Evolutionary conservation across 2,888 invertebrate genomes (phyloP).

Genomic region (Schrankia costaestrigalis): DNA sequence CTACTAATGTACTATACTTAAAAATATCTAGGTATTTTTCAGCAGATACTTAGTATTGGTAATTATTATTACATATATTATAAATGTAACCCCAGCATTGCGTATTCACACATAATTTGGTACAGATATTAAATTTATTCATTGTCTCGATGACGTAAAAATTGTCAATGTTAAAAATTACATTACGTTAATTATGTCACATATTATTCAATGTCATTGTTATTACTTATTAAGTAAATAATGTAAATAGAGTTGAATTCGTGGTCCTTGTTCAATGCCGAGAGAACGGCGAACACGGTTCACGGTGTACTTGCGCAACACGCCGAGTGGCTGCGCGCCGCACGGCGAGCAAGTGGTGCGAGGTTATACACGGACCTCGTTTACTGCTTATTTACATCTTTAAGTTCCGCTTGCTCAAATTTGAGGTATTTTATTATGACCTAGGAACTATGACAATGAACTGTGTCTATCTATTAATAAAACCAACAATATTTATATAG

Average conservation of each 20-base stretch:
- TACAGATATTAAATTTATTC: neutral
- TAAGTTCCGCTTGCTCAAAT: too few species aligned
- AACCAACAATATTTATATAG: too few species aligned
- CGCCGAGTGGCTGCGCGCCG: constrained; percentile 29
- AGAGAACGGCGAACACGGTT: constrained; percentile 57
- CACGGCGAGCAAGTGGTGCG: constrained; percentile 64
- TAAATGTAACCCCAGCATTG: too few species aligned
- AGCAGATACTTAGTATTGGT: too few species aligned
- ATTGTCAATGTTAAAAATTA: constrained; percentile 17
- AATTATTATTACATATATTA: too few species aligned
- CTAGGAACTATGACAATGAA: too few species aligned
- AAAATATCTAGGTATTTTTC: too few species aligned
- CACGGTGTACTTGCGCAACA: constrained; percentile 44
- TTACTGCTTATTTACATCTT: too few species aligned
- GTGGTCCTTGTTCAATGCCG: constrained; percentile 70
- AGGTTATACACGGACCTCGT: constrained; percentile 70
- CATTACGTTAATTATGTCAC: constrained; percentile 26
- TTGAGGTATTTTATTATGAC: too few species aligned
- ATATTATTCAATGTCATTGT: constrained; percentile 26
- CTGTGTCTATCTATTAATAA: too few species aligned
- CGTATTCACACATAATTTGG: too few species aligned
- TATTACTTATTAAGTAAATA: constrained; percentile 28
- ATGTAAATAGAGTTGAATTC: constrained; percentile 26
- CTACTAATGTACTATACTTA: too few species aligned
- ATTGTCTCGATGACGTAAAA: neutral